Evolutionary conservation across 2,888 invertebrate genomes (phyloP), one percentile per base, ranked within the genome.

Genomic region (Dicranocentrus wangi): DNA sequence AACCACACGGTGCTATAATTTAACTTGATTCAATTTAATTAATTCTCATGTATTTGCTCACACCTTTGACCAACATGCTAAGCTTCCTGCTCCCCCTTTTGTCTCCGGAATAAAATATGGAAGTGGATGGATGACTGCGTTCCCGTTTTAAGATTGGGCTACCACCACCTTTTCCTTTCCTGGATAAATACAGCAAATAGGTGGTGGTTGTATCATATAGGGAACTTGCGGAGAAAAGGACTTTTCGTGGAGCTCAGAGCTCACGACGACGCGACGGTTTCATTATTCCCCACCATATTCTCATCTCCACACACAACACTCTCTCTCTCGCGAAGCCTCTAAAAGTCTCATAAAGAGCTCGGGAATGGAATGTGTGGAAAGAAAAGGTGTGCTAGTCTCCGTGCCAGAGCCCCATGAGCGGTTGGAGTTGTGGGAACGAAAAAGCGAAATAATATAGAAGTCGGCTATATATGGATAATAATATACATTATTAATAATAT

Each of bases 1-100:
- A 76, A 81, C 81, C 81, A 71, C 81, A 70, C 58, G 42, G 55
- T 68, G 63, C 71, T 72, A 68, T 82, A 82, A 81, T 82, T 82
- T 82, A 77, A 73, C 78, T 82, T 72, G 72, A 82, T 82, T 82
- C 76, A 76, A 61, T 82, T 83, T 83, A 83, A 83, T 83, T 83
- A 83, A 83, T 83, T 83, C 71, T 82, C 73, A 55, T 69, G 79
- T 75, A 83, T 83, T 83, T 81, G 39, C 80, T 81, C 83, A 70
- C 83, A 81, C 81, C 81, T 83, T 80, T 80, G 70, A 58, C 66
- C 76, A 47, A 43, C 60, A 19, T 55, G 13, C 13, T 21, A 13
- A 15, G 51, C 42, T 58, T 17, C 23, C 27, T 66, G 75, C 39
- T 68, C 66, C 66, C n/a, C 66, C 55, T 75, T 75, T 66, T 66